A percentile compares a stretch with the other conserved stretches of the same genome.
These are phyloP conservation scores for Verasper variegatus DNA, from an alignment of 2,113 vertebrate genomes.

Conservation along the genomic window DNA sequence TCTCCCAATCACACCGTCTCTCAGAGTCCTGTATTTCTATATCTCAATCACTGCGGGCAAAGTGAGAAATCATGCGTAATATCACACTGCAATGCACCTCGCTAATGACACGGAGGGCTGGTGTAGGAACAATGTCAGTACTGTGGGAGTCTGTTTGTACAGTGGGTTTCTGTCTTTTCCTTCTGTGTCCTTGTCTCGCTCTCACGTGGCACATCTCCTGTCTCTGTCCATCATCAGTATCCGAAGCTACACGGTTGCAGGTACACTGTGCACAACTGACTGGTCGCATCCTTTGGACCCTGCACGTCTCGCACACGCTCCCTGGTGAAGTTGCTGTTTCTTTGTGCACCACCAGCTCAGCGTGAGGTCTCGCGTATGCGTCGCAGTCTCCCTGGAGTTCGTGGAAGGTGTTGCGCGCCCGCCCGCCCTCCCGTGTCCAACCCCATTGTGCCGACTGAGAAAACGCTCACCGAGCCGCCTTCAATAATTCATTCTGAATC, in stretches of 20 bases:
- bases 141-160: neutral
- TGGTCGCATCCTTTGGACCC: neutral
- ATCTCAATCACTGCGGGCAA: conserved; percentile 30
- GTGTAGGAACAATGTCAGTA: neutral
- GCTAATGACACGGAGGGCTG: conserved; percentile 18
- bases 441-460: conserved; percentile 14
- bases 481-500: conserved; percentile 52
- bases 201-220: neutral
- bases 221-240: conserved; percentile 4
- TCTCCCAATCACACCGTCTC: conserved; percentile 40
- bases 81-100: conserved; percentile 33
- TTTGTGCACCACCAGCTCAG: conserved; percentile 2
- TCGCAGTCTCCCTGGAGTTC: conserved; percentile 3
- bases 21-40: conserved; percentile 28
- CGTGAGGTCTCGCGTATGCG: conserved; percentile 11
- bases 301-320: neutral
- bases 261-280: conserved; percentile 1
- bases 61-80: conserved; percentile 22
- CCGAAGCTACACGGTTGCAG: neutral
- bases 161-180: neutral
- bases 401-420: neutral
- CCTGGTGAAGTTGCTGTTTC: conserved; percentile 35
- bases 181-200: neutral
- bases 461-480: conserved; percentile 10
- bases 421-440: no score